phyloP scores from a whole-genome alignment of 2,888 invertebrate genomes.

The Erannis defoliaria region DNA sequence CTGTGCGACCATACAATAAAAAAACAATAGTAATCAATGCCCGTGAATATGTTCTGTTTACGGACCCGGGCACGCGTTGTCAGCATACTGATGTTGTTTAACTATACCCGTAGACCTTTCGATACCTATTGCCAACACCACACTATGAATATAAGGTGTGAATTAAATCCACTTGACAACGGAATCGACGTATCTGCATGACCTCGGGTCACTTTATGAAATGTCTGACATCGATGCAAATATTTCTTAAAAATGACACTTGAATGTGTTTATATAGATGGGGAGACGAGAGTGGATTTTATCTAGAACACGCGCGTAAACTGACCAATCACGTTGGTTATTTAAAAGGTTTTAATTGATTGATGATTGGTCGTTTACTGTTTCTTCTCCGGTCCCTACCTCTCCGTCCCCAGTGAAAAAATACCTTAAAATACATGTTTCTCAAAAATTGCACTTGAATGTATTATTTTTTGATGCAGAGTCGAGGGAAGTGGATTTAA shows the following conservation, averaged over 20 bases:
- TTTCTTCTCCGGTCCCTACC: too few species aligned
- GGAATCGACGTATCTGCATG: not conserved
- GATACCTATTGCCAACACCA: conserved; percentile 41
- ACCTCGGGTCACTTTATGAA: conserved; percentile 49
- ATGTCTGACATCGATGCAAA: not conserved
- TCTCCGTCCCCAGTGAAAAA: too few species aligned
- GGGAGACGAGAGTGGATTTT: too few species aligned
- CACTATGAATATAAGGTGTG: conserved; percentile 55
- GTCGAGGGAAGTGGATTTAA: too few species aligned
- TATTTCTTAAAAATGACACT: not conserved
- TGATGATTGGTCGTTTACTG: too few species aligned
- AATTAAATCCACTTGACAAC: conserved; percentile 43
- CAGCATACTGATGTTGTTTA: conserved; percentile 63
- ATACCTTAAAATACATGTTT: too few species aligned
- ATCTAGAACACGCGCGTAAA: too few species aligned
- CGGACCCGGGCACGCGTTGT: conserved; percentile 49
- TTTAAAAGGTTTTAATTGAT: too few species aligned
- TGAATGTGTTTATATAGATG: not conserved
- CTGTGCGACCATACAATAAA: conserved; percentile 23
- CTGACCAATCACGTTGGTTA: too few species aligned
- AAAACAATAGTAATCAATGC: conserved; percentile 54
- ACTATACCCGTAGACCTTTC: conserved; percentile 37
- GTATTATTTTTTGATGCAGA: too few species aligned
- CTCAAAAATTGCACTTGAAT: too few species aligned
- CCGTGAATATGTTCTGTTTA: conserved; percentile 72